Evolutionary conservation across 2,888 invertebrate genomes (phyloP), one percentile per base, ranked within the genome.

Genomic region (Parnassius apollo): DNA sequence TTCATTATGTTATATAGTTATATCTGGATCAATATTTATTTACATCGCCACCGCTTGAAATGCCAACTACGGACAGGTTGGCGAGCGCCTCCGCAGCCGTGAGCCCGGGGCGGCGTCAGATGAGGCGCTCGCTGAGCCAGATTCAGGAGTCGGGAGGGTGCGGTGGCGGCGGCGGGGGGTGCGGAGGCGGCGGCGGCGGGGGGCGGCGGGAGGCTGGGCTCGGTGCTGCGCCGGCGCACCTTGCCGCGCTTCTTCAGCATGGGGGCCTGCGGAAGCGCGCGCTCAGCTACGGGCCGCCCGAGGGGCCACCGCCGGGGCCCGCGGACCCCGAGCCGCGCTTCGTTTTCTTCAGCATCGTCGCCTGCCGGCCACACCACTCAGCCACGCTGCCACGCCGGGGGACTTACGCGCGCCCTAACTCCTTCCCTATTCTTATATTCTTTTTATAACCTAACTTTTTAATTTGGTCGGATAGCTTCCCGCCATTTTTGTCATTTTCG

Each of bases 341-440:
- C 93, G 96, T 96, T 96, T 99, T 99, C 96, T 99, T 99, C 95
- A 99, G 95, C 99, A 99, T 99, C 93, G 99, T 99, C 88, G 99
- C 99, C 99, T 99, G 94, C 84, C 81, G 82, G 80, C 81, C 81
- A 82, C 82, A 80, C 77, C 80, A 80, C 70, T 66, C 62, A 66
- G 68, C 70, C 66, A 69, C 57, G 67, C 61, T 65, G 67, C 69
- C 66, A 66, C 67, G 62, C 68, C 71, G 68, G 66, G 67, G 64
- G 67, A 68, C 70, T 72, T 71, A 68, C 69, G 65, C 69, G 65
- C 58, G 42, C 51, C 50, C 52, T 50, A 35, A 12, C 35, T 50
- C 13, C 9, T 3, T 3, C 3, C 35, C 35, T 35, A 35, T 35
- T 35, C 35, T 35, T 35, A 18, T 18, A 18, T 18, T 18, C 18